Evolutionary conservation across 2,888 invertebrate genomes (phyloP).

Genomic region (Trissolcus japonicus): DNA sequence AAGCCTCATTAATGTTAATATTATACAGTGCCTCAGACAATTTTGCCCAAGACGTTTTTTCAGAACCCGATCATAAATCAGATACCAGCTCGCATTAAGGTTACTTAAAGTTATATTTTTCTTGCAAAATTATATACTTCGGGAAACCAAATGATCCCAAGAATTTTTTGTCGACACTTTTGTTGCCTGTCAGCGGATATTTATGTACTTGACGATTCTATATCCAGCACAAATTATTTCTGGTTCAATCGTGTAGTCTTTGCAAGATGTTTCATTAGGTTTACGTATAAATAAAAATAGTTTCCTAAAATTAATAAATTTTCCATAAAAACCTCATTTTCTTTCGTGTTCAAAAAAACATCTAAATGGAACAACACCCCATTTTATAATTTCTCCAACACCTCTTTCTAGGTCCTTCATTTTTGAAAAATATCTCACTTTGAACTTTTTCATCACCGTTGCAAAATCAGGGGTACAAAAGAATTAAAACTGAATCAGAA

Average conservation of each 20-base stretch:
- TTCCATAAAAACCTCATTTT: background rate
- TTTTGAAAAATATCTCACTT: too few relatives aligned
- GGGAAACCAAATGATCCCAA: conserved; percentile 23
- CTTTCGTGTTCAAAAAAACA: too few relatives aligned
- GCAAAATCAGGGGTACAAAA: too few relatives aligned
- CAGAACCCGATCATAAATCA: too few relatives aligned
- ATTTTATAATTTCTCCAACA: too few relatives aligned
- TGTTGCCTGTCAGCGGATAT: conserved; percentile 66
- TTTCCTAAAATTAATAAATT: conserved; percentile 8
- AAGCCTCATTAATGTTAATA: too few relatives aligned
- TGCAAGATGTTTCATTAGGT: conserved; percentile 42
- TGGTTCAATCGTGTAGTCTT: conserved; percentile 58
- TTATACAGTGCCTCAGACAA: too few relatives aligned
- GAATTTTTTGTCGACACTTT: conserved; percentile 67
- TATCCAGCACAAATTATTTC: conserved; percentile 70
- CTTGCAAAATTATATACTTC: conserved; percentile 13
- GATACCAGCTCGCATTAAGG: background rate
- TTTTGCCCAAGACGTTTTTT: too few relatives aligned
- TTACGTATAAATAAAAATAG: conserved; percentile 39
- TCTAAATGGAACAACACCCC: too few relatives aligned
- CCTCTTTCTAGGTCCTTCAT: too few relatives aligned
- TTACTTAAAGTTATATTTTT: conserved; percentile 4
- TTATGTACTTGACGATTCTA: conserved; percentile 66
- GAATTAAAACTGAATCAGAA: too few relatives aligned
- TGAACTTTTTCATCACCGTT: too few relatives aligned